Conservation (phyloP, 2,113 vertebrate genomes). For the Pristiophorus japonicus region DNA sequence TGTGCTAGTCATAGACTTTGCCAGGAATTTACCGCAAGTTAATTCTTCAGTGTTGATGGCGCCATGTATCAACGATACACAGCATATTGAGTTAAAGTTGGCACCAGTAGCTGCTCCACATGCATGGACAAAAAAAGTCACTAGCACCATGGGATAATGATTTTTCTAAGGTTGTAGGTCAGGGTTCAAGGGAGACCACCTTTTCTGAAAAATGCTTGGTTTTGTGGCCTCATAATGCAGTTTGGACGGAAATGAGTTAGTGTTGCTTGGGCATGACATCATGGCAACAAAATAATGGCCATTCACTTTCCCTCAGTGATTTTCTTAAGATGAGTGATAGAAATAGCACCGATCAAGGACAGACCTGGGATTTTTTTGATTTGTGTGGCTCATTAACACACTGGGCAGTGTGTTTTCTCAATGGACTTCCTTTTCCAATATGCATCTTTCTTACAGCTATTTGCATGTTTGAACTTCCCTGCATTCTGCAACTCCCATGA, state of each 20-base stretch:
- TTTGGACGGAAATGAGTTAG: neutral
- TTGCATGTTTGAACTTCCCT: neutral
- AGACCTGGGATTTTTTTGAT: neutral
- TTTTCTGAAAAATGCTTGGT: neutral
- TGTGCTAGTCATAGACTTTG: neutral
- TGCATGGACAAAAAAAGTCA: neutral
- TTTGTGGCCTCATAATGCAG: neutral
- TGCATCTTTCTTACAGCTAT: neutral
- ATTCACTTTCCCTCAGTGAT: neutral
- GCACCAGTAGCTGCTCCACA: neutral
- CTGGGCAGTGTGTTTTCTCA: neutral
- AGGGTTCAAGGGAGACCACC: neutral
- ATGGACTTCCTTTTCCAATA: neutral
- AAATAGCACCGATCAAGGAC: neutral
- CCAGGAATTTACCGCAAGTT: neutral
- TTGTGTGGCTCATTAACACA: neutral
- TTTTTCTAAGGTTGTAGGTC: neutral
- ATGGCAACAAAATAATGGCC: neutral
- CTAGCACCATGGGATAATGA: neutral
- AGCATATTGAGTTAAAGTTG: neutral
- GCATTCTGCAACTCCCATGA: neutral
- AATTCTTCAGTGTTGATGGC: neutral
- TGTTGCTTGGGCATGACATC: neutral
- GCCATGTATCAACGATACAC: neutral
- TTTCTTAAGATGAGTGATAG: neutral